A percentile compares a stretch with the other conserved stretches of the same genome.
These are phyloP conservation scores for Cladorhizidae sp. DNA, from an alignment of 37 sponge, comb jelly and placozoan genomes.

Conservation along the genomic window DNA sequence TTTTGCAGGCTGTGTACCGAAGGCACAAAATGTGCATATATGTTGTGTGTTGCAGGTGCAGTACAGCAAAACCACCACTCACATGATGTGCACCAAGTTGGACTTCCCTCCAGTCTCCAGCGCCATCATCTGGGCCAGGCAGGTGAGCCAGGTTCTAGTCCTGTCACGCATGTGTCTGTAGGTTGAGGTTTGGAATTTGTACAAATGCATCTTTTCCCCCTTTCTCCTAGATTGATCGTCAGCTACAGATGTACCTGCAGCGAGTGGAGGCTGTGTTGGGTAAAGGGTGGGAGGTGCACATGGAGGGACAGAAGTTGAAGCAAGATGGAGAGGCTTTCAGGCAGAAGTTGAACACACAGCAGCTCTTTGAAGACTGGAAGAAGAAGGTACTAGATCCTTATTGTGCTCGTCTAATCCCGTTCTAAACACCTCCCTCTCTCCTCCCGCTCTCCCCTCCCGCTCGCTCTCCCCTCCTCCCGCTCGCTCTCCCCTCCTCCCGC, in stretches of 20 bases:
- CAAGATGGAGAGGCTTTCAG: slow-evolving; percentile 94
- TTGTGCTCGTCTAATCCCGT: neutral
- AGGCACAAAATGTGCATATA: neutral
- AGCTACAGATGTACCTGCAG: slow-evolving; percentile 88
- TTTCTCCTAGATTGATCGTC: slow-evolving; percentile 78
- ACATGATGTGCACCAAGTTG: slow-evolving; percentile 70
- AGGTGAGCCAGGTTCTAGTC: slow-evolving; percentile 48
- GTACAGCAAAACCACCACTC: slow-evolving; percentile 86
- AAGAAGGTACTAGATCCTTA: slow-evolving; percentile 41
- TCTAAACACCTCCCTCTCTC: no score
- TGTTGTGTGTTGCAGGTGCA: slow-evolving; percentile 56
- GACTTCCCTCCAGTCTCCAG: slow-evolving; percentile 97
- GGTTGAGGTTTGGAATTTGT: no score
- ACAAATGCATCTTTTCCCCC: neutral
- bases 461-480: no score
- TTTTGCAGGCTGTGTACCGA: no score
- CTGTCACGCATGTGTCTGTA: no score
- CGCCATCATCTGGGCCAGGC: slow-evolving; percentile 98
- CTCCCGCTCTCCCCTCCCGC: no score
- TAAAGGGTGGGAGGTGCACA: slow-evolving; percentile 89
- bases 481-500: no score
- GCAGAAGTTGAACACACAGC: slow-evolving; percentile 94
- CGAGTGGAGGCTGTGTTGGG: slow-evolving; percentile 97
- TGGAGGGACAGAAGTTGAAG: slow-evolving; percentile 95
- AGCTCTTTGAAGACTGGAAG: slow-evolving; percentile 61